Base-by-base conservation (phyloP, 2,888 invertebrate species). In the Ophonus ardosiacus region DNA sequence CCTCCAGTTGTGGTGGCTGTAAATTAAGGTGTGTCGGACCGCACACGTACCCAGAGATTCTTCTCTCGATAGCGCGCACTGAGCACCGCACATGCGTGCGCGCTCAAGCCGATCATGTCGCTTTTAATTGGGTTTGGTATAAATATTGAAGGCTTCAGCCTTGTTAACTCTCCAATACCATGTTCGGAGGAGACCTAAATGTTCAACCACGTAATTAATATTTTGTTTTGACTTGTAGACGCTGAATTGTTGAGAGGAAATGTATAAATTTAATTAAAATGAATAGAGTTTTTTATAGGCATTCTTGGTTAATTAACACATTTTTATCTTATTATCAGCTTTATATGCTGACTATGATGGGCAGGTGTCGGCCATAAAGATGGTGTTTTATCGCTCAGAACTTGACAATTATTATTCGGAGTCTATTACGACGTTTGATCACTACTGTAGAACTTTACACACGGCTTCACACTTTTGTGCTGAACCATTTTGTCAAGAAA, bases 1-100 rank as follows among this genome's bases (percentile, higher is more conserved):
- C 43, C 13, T 51, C 74, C 38, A 81, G 81, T 10, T 56, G 56
- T 78, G 78, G 74, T 61, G 68, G 57, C 84, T 68, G 84, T 84
- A 84, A 84, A 84, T 84, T 84, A 84, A 84, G 84, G 84, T 61
- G 84, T 84, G 84, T 18, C 51, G 31, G 78, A 78, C 76, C 84
- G 83, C 84, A 84, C 84, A 84, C 84, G 84, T 84, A 83, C 83
- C 61, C 31, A 17, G 61, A 78, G 84, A 84, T 84, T 24, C 78
- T 31, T 61, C 84, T 40, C 76, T 7, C 78, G 84, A 84, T 84
- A 78, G 84, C 84, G 74, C 24, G 17, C 51, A 8, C 65, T 24
- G 24, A 8, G 15, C 65, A 65, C 21, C 65, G 40, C 71, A 43
- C 43, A 76, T 61, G 61, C 61, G 61, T 61, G 61, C 59, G 0